These are phyloP conservation scores for Anguilla japonica DNA, from an alignment of 2,113 vertebrate species.

Conservation along the genomic window DNA sequence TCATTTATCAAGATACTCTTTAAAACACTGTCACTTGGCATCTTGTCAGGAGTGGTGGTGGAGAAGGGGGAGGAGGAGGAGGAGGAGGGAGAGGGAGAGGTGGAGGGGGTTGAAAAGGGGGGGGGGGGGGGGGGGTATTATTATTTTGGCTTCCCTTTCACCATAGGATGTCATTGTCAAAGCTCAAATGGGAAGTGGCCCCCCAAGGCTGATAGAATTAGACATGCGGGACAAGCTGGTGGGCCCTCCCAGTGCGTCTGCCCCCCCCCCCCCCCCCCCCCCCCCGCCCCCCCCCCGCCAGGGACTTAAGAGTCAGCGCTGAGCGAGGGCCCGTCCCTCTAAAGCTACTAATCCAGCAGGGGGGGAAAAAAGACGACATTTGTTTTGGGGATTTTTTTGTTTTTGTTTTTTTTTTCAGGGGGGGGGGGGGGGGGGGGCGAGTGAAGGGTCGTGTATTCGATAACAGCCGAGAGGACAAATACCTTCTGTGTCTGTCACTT, in stretches of 20 bases:
- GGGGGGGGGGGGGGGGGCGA: too few species aligned
- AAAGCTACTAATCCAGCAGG: neutral
- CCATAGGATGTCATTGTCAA: constrained; percentile 19
- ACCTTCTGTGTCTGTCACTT: constrained; percentile 25
- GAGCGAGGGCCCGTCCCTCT: neutral
- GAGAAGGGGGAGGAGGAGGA: too few species aligned
- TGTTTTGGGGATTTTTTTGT: neutral
- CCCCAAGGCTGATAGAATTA: constrained; percentile 30
- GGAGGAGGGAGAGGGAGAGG: neutral
- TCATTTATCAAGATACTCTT: constrained; percentile 20
- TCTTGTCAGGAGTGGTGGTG: neutral
- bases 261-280: neutral
- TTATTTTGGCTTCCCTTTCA: constrained; percentile 6
- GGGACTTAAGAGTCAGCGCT: neutral
- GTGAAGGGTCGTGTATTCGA: neutral
- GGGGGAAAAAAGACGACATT: neutral
- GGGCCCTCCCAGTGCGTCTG: neutral
- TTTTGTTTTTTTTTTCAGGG: neutral
- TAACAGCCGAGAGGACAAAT: neutral
- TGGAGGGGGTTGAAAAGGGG: too few species aligned
- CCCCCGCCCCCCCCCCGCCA: neutral
- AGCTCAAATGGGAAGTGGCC: constrained; percentile 11
- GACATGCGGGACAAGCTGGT: constrained; percentile 7
- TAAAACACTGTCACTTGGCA: constrained; percentile 22
- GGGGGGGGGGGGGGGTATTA: neutral